Evolutionary conservation across 35 echinoderm and acorn worm genomes (phyloP), one percentile per base, ranked within the genome.

Genomic region (Stichopus chloronotus): DNA sequence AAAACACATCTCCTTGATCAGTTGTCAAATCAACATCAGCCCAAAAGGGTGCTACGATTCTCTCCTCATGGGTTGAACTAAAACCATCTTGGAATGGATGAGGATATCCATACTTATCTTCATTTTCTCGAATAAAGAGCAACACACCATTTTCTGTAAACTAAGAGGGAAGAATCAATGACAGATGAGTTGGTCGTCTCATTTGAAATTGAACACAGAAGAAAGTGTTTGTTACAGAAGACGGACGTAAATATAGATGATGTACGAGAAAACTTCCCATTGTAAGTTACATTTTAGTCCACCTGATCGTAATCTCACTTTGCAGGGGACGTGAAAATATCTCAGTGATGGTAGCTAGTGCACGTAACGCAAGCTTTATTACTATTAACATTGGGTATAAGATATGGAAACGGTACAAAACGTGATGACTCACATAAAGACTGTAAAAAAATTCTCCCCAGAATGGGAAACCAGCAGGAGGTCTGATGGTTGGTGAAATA

Each of bases 71-170:
- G 22, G 52, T 60, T n/a, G 82, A 87, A 56, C 79, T 52, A 87
- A 98, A 94, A 1, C 96, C 96, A n/a, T 57, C 86, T 8, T 63
- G 68, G 76, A 85, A 95, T 17, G 96, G 96, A 78, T 98, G 82
- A 7, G 96, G 92, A 80, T 87, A 95, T 14, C 94, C 94, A 59
- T 92, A 98, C 78, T 98, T 98, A 30, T 92, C 88, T 24, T 95
- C 96, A 94, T 98, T 95, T 79, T 98, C 94, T 9, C 87, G 91
- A 8, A 91, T 81, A 21, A 98, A 95, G 13, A 98, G 25, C 22
- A 98, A 59, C 9, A 98, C 59, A 52, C 96, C 96, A 56, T 98
- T 98, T 59, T 94, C 96, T 56, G 90, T 98, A 79, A 98, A 95
- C 96, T 98, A 83, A 63, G n/a, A 52, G 20, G 22, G 19, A 88